phyloP scores from a whole-genome alignment of 2,888 invertebrate genomes.

The Abrostola triplasia region DNA sequence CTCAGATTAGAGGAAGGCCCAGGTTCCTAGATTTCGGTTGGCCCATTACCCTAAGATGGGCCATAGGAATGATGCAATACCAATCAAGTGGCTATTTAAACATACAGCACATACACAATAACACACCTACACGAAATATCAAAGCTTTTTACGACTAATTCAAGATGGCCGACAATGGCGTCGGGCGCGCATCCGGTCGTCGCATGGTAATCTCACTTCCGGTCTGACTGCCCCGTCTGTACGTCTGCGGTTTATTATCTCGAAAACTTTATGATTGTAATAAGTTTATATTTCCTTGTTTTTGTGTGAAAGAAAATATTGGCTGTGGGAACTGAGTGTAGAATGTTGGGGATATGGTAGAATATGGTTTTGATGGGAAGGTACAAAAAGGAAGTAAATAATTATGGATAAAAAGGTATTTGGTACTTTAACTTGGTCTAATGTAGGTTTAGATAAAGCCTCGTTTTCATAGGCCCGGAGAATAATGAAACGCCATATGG shows the following conservation, averaged over 20 bases:
- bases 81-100: slow-evolving; percentile 1
- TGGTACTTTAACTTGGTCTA: too few relatives aligned
- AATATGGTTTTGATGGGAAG: too few relatives aligned
- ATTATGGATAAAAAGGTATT: too few relatives aligned
- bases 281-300: slow-evolving; percentile 35
- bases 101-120: slow-evolving; percentile 14
- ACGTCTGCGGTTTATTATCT: slow-evolving; percentile 54
- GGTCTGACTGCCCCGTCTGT: slow-evolving; percentile 56
- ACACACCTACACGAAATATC: slow-evolving; percentile 40
- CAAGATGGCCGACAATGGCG: slow-evolving; percentile 83
- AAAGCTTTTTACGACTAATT: slow-evolving; percentile 50
- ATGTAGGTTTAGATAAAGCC: too few relatives aligned
- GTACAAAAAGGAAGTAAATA: too few relatives aligned
- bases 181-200: slow-evolving; percentile 80
- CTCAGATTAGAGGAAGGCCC: too few relatives aligned
- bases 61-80: background rate
- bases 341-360: background rate
- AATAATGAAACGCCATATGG: too few relatives aligned
- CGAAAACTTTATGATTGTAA: slow-evolving; percentile 47
- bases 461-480: too few relatives aligned
- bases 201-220: slow-evolving; percentile 76
- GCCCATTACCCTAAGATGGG: too few relatives aligned
- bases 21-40: too few relatives aligned
- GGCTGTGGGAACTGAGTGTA: slow-evolving; percentile 6
- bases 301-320: slow-evolving; percentile 29